Conservation (phyloP, 2,113 vertebrate genomes). For the Pao palembangensis region DNA sequence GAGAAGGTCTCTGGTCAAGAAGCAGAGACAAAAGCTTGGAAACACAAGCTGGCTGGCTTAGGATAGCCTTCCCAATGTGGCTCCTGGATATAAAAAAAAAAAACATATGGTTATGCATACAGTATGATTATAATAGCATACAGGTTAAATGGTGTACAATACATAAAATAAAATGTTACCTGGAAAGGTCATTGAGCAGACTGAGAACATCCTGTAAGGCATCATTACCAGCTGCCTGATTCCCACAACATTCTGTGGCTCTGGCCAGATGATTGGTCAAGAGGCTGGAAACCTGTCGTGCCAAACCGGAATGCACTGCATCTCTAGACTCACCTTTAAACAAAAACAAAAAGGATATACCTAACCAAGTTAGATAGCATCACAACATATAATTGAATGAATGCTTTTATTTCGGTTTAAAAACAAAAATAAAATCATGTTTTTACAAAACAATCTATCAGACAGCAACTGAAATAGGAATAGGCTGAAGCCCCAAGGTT, state of each 20-base stretch:
- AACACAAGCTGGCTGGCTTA: constrained; percentile 98
- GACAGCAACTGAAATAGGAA: no score
- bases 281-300: constrained; percentile 94
- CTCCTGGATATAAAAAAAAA: constrained; percentile 77
- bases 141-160: neutral
- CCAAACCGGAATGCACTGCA: constrained; percentile 94
- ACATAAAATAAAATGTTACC: constrained; percentile 65
- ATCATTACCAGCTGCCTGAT: constrained; percentile 96
- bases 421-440: no score
- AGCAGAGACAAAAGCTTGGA: constrained; percentile 96
- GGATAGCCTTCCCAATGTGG: constrained; percentile 96
- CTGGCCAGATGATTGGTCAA: constrained; percentile 95
- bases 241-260: constrained; percentile 94
- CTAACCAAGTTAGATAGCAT: neutral
- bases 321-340: constrained; percentile 87
- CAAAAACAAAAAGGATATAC: neutral
- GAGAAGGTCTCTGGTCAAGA: constrained; percentile 94
- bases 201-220: constrained; percentile 96
- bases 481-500: no score
- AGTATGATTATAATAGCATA: neutral
- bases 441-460: no score
- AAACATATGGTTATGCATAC: neutral
- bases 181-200: constrained; percentile 94
- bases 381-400: neutral
- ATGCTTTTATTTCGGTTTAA: neutral